Percentiles rank a stretch among this genome's conserved stretches.
Conservation (phyloP, 2,797 vertebrate genomes). For the Sardinella longiceps region DNA sequence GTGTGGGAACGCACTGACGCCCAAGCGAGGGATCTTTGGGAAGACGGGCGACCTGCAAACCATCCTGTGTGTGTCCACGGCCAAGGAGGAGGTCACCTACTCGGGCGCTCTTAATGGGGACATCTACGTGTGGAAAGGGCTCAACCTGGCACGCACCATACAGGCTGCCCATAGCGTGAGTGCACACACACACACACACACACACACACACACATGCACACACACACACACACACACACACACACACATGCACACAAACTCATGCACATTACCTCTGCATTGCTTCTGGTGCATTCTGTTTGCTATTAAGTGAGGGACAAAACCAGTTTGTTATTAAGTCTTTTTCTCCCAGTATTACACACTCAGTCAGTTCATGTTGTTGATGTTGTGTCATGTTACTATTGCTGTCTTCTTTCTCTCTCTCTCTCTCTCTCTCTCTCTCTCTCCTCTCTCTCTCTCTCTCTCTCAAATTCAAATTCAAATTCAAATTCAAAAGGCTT, state of each 20-base stretch:
- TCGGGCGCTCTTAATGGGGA: constrained; percentile 96
- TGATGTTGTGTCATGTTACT: not conserved
- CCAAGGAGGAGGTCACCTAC: constrained; percentile 92
- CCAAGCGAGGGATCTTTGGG: constrained; percentile 93
- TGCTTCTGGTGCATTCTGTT: too few species aligned
- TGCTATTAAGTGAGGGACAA: too few species aligned
- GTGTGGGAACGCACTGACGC: constrained; percentile 92
- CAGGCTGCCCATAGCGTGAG: constrained; percentile 92
- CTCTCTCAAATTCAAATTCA: not conserved
- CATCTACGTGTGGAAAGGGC: constrained; percentile 93
- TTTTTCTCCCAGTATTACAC: not conserved
- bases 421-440: too few species aligned
- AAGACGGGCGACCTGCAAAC: constrained; percentile 96
- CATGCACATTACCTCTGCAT: too few species aligned
- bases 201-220: not conserved
- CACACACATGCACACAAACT: not conserved
- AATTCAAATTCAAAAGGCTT: too few species aligned
- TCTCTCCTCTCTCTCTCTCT: not conserved
- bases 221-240: constrained; percentile 13
- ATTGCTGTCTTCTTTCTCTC: not conserved
- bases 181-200: constrained; percentile 39
- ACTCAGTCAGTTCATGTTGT: not conserved
- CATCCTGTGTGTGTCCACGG: constrained; percentile 89
- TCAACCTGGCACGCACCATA: constrained; percentile 84
- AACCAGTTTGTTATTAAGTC: too few species aligned